A percentile compares a stretch with the other conserved stretches of the same genome.
Evolutionary conservation across 2,113 vertebrate genomes (phyloP).

Genomic region (Ivindomyrus marchei): DNA sequence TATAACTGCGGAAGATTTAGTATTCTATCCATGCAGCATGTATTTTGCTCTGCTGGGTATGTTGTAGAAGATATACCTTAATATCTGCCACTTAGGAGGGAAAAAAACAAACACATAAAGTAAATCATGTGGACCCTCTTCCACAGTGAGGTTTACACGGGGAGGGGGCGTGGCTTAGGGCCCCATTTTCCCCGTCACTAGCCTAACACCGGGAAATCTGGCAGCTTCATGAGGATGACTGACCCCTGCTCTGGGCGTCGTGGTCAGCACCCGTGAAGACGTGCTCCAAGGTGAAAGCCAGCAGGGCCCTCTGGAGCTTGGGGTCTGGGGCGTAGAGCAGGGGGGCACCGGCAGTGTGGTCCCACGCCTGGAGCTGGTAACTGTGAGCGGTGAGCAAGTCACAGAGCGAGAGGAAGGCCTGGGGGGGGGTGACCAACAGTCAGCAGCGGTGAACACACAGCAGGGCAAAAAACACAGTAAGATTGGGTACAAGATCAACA

Average conservation of each 20-base stretch:
- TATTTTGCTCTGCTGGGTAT: neutral
- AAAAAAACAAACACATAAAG: neutral
- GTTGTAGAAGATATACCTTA: neutral
- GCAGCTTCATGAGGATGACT: constrained; percentile 28
- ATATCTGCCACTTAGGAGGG: neutral
- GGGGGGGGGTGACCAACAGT: neutral
- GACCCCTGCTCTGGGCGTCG: constrained; percentile 57
- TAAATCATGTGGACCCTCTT: neutral
- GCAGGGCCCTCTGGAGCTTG: constrained; percentile 71
- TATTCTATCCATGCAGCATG: neutral
- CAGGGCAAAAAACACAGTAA: neutral
- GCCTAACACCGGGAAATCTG: neutral
- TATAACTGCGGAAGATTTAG: neutral
- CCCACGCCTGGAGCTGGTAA: constrained; percentile 64
- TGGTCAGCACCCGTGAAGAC: constrained; percentile 60
- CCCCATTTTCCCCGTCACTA: neutral
- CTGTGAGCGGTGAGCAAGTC: constrained; percentile 75
- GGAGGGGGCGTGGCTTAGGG: neutral
- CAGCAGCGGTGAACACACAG: neutral
- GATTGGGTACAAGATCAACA: neutral
- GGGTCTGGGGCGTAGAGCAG: constrained; percentile 64
- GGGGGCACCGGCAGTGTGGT: constrained; percentile 42
- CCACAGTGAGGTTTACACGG: neutral
- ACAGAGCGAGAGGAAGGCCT: constrained; percentile 78
- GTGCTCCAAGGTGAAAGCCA: constrained; percentile 61